Base-by-base conservation (phyloP, 2,888 invertebrate species). In the Mythimna albipuncta region DNA sequence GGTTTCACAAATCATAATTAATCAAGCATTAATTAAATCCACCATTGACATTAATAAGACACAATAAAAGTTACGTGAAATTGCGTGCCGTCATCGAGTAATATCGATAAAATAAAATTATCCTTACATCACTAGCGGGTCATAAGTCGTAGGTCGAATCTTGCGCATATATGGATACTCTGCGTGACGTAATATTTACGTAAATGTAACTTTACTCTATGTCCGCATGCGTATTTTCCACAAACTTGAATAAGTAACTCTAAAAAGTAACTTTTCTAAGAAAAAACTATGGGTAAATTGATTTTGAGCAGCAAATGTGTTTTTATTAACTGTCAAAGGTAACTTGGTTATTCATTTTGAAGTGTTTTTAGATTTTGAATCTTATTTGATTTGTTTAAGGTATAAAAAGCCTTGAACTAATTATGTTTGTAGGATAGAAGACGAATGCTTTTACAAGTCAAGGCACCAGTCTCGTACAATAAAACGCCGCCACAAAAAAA, bases 121-220 rank as follows among this genome's bases (percentile, higher is more conserved):
- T 13, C 50, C 69, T 73, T 85, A 81, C 92, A 89, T 87, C 93
- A 88, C 93, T 93, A 93, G 35, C 70, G 85, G 91, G 91, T 91
- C 92, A 89, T 87, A 89, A 89, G 94, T 94, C 94, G 90, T 89
- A 92, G 95, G 94, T 94, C 94, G 89, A 82, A 87, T 89, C 91
- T 94, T 92, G 92, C 93, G 91, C 89, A 90, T 90, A 88, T 87
- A 88, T 87, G 87, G 85, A 89, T 89, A 86, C 87, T 78, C 73
- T 10, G 11, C 61, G 75, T 94, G 92, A 93, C 83, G 94, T 93
- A 95, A 95, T 73, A 61, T 83, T 94, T 94, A 93, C 91, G 92
- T 93, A 93, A 85, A 84, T 59, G 77, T 86, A 84, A 83, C 79
- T 83, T 80, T 80, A 81, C 64, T 69, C 63, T 58, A 67, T 13